Percentiles rank a stretch among this genome's conserved stretches.
These are phyloP conservation scores for Drosophila suzukii DNA, from an alignment of 1,140 invertebrate genomes.

Conservation along the genomic window DNA sequence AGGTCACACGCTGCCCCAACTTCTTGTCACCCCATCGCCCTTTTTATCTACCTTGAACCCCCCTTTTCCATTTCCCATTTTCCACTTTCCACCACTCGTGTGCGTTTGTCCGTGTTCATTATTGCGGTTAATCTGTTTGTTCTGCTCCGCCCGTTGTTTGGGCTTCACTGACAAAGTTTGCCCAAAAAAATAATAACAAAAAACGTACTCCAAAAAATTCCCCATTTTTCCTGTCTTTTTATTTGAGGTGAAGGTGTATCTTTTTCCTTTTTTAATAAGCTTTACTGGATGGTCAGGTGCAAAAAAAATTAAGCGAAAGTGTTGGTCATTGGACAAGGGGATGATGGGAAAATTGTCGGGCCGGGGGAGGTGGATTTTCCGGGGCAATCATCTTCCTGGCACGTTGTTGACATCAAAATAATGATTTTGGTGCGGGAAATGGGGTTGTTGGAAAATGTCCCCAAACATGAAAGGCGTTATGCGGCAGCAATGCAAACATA, in stretches of 20 bases:
- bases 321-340: slow-evolving; percentile 10
- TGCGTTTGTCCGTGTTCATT: slow-evolving; percentile 75
- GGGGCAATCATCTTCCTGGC: slow-evolving; percentile 67
- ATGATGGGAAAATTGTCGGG: not conserved
- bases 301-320: slow-evolving; percentile 53
- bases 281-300: slow-evolving; percentile 65
- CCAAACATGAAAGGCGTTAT: slow-evolving; percentile 44
- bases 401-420: slow-evolving; percentile 80
- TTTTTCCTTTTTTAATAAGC: slow-evolving; percentile 66
- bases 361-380: not conserved
- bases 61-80: slow-evolving; percentile 4
- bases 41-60: not conserved
- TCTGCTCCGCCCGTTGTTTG: slow-evolving; percentile 50
- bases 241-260: slow-evolving; percentile 40
- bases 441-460: slow-evolving; percentile 12
- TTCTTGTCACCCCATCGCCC: not conserved
- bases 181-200: slow-evolving; percentile 37
- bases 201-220: slow-evolving; percentile 21
- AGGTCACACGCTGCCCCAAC: not conserved
- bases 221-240: slow-evolving; percentile 26
- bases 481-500: slow-evolving; percentile 56
- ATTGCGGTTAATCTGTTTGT: slow-evolving; percentile 81
- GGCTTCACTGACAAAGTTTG: slow-evolving; percentile 57
- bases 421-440: slow-evolving; percentile 45
- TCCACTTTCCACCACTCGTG: slow-evolving; percentile 2